Base-by-base conservation (phyloP, 2,888 invertebrate genomes). In the Yponomeuta evonymella region DNA sequence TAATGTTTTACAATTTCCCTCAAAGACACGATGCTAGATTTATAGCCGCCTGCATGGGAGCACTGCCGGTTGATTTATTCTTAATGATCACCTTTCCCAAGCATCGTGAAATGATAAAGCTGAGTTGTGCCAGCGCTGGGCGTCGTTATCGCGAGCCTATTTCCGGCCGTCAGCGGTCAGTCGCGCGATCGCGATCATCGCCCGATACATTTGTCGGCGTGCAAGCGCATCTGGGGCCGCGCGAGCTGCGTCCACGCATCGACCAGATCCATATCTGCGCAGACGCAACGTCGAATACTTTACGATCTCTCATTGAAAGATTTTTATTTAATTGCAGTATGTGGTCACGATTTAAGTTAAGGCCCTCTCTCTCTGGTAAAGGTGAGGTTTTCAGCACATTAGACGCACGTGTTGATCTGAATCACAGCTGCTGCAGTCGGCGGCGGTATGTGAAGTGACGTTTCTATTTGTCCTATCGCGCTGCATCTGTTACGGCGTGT, bases 131-230 rank as follows among this genome's bases (percentile, higher is more conserved):
- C 82, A 83, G 83, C 76, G 85, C 81, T 85, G 87, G 88, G 89
- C 89, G 89, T 88, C 86, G 88, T 89, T 91, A 91, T 91, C 91
- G 82, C 81, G 75, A 80, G 79, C 87, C 87, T 90, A 90, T 90
- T 92, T 92, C 91, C 91, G 90, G 90, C 89, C 90, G 88, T 90
- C 90, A 90, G 79, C 78, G 83, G 78, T 78, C 79, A 80, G 84
- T 87, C 86, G 83, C 83, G 78, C 77, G 78, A 58, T 76, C 82
- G 81, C 87, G 89, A 90, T 90, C 88, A 85, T 84, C 82, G 83
- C 82, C 81, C 80, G 92, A 92, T 91, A 91, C 88, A 91, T 91
- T 90, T 90, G 91, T 90, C 90, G 91, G 91, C 88, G 76, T 79
- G 79, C 78, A 80, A 43, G 43, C 81, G 79, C 83, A 81, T 77